phyloP scores from a whole-genome alignment of 2,888 invertebrate genomes.

The Aphidius colemani region DNA sequence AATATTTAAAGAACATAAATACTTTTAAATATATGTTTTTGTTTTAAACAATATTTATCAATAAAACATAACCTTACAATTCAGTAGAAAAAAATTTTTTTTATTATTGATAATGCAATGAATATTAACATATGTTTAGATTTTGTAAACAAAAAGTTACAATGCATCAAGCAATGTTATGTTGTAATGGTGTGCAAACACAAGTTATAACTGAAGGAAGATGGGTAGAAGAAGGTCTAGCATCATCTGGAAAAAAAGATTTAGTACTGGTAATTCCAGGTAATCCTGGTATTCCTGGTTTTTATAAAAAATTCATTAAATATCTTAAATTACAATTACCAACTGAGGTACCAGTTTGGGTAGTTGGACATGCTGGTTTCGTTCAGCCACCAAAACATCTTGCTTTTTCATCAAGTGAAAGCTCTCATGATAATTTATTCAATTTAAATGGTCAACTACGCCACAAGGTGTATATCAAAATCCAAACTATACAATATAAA shows the following conservation, averaged over 20 bases:
- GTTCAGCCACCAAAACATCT: conserved; percentile 66
- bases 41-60: too few species aligned
- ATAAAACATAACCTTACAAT: too few species aligned
- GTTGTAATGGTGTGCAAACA: conserved; percentile 72
- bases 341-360: conserved; percentile 74
- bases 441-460: conserved; percentile 77
- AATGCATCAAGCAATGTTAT: conserved; percentile 62
- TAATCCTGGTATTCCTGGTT: conserved; percentile 85
- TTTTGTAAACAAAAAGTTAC: conserved; percentile 25
- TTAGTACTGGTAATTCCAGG: conserved; percentile 80
- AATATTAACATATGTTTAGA: background rate
- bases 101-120: too few species aligned
- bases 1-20: too few species aligned
- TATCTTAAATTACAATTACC: conserved; percentile 67
- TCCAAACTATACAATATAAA: conserved; percentile 10
- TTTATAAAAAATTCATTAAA: conserved; percentile 77
- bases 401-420: conserved; percentile 54
- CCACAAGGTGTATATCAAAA: conserved; percentile 67
- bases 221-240: conserved; percentile 68
- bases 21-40: too few species aligned
- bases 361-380: conserved; percentile 83
- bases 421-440: conserved; percentile 65
- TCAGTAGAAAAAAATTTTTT: too few species aligned
- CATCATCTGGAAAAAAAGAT: conserved; percentile 62
- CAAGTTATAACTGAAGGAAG: conserved; percentile 75